phyloP scores from a whole-genome alignment of 2,797 vertebrate genomes.

The Acipenser oxyrinchus region DNA sequence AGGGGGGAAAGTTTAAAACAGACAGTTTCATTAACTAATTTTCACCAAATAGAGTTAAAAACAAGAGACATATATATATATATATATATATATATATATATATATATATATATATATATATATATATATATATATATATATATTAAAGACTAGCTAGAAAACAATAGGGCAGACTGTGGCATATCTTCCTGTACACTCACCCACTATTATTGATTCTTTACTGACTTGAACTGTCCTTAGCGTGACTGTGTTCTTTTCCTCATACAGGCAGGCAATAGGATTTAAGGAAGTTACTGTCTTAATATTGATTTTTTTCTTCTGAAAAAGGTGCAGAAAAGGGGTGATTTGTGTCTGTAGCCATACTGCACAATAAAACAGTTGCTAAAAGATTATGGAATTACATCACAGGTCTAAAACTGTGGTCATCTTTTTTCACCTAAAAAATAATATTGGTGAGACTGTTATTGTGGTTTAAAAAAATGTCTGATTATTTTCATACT shows the following conservation, averaged over 20 bases:
- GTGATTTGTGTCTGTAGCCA: constrained; percentile 68
- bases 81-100: no score
- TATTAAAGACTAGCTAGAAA: constrained; percentile 59
- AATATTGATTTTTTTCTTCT: constrained; percentile 67
- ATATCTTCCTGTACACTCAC: constrained; percentile 84
- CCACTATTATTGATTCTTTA: constrained; percentile 92
- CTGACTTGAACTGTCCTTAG: constrained; percentile 88
- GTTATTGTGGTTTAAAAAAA: constrained; percentile 62
- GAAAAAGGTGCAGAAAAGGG: constrained; percentile 64
- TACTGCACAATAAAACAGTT: constrained; percentile 64
- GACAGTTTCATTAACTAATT: constrained; percentile 41
- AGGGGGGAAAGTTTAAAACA: constrained; percentile 29
- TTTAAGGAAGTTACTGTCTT: constrained; percentile 59
- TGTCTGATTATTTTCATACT: no score
- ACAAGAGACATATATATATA: constrained; percentile 57
- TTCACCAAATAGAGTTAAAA: constrained; percentile 13
- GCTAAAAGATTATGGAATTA: constrained; percentile 65
- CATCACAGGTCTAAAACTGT: constrained; percentile 69
- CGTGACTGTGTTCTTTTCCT: constrained; percentile 65
- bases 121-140: no score
- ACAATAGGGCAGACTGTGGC: constrained; percentile 66
- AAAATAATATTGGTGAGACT: constrained; percentile 61
- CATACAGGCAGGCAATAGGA: constrained; percentile 56
- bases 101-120: no score
- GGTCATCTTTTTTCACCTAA: constrained; percentile 63